Evolutionary conservation across 1,140 invertebrate genomes (phyloP).

Genomic region (Anastrepha obliqua): DNA sequence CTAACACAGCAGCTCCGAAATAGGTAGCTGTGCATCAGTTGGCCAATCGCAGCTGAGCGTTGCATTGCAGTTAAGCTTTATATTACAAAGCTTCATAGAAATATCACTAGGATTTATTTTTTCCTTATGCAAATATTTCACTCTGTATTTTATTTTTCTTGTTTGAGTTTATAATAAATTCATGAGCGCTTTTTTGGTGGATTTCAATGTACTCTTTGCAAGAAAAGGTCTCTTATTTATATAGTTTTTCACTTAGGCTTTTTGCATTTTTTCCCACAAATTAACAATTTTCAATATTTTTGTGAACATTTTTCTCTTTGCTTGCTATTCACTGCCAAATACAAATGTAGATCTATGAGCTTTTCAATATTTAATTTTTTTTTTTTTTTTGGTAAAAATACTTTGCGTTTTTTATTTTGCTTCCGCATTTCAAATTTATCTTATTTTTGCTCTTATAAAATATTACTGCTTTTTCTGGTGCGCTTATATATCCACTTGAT

Average conservation of each 20-base stretch:
- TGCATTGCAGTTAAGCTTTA: neutral
- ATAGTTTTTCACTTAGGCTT: no score
- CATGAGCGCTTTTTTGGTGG: no score
- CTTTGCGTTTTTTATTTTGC: neutral
- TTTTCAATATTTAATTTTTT: conserved; percentile 19
- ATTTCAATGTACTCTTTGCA: no score
- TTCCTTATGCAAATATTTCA: neutral
- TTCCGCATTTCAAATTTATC: neutral
- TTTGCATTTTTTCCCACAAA: no score
- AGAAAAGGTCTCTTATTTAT: no score
- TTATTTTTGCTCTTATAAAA: neutral
- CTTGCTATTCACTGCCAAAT: neutral
- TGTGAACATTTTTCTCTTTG: neutral
- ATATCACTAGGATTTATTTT: neutral
- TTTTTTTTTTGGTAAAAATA: neutral
- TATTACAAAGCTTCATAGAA: neutral
- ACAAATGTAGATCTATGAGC: neutral
- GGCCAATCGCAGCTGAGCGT: neutral
- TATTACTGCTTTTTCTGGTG: neutral
- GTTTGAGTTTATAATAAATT: no score
- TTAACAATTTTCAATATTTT: neutral
- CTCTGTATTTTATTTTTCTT: no score
- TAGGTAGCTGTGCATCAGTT: neutral
- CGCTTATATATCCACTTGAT: no score
- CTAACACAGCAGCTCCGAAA: neutral